These are phyloP conservation scores for Apteryx owenii DNA, from an alignment of 2,113 vertebrate species.

Conservation along the genomic window DNA sequence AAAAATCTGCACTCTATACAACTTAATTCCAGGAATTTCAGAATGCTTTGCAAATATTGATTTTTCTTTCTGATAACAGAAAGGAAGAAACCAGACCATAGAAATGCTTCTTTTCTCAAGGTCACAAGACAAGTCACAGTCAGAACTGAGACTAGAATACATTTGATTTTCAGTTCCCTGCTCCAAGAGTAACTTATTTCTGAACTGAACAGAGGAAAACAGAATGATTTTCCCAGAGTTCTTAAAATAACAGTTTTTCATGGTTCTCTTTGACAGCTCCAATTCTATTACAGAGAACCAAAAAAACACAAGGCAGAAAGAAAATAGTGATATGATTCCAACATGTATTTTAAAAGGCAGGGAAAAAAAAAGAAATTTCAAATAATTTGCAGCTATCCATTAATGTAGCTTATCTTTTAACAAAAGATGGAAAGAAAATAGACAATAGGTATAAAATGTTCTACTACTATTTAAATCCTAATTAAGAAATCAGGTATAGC, in stretches of 20 bases:
- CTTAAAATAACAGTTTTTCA: not conserved
- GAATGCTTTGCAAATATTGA: not conserved
- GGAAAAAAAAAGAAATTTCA: not conserved
- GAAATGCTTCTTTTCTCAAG: not conserved
- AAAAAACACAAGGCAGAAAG: not conserved
- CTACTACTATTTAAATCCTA: not conserved
- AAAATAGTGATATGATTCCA: not conserved
- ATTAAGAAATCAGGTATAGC: not conserved
- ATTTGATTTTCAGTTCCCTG: not conserved
- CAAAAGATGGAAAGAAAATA: not conserved
- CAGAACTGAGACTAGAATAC: not conserved
- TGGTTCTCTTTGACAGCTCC: not conserved
- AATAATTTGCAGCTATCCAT: not conserved
- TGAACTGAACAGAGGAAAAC: not conserved
- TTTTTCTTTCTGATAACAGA: not conserved
- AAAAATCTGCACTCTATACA: not conserved
- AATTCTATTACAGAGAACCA: not conserved
- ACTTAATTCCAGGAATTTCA: not conserved
- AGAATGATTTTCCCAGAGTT: not conserved
- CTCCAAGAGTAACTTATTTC: not conserved
- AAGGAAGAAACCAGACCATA: not conserved
- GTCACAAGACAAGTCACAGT: not conserved
- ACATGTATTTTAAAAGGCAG: not conserved
- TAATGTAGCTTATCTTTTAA: not conserved
- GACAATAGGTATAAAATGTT: not conserved